Evolutionary conservation across 2,113 vertebrate species (phyloP).

Genomic region (Neogobius melanostomus): DNA sequence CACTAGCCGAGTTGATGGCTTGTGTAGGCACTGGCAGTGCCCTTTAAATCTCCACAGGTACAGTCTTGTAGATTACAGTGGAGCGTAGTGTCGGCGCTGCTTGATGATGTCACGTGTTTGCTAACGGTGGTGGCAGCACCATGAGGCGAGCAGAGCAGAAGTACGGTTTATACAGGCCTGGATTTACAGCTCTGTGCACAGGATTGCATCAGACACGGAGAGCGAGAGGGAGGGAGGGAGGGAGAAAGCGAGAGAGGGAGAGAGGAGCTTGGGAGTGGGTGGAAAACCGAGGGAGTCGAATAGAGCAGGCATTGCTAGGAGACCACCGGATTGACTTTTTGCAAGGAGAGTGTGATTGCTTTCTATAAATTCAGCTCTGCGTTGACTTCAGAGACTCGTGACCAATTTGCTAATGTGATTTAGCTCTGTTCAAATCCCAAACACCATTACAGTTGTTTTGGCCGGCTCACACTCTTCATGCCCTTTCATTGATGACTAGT

Average conservation of each 20-base stretch:
- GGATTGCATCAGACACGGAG: conserved; percentile 75
- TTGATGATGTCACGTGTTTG: conserved; percentile 64
- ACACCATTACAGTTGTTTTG: neutral
- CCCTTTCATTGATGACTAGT: conserved; percentile 21
- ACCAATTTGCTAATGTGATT: conserved; percentile 10
- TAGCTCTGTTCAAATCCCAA: conserved; percentile 2
- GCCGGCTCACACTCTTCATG: conserved; percentile 12
- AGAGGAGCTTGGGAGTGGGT: conserved; percentile 50
- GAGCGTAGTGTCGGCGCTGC: conserved; percentile 41
- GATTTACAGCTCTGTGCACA: conserved; percentile 75
- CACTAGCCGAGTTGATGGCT: neutral
- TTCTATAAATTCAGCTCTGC: conserved; percentile 17
- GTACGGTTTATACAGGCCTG: conserved; percentile 59
- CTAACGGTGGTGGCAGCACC: conserved; percentile 45
- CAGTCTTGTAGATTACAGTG: conserved; percentile 26
- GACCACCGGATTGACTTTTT: conserved; percentile 61
- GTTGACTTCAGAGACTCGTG: conserved; percentile 16
- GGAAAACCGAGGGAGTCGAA: conserved; percentile 55
- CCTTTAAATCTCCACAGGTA: conserved; percentile 20
- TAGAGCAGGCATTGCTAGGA: conserved; percentile 63
- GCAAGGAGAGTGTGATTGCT: conserved; percentile 31
- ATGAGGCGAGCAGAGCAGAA: conserved; percentile 41
- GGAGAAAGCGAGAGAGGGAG: conserved; percentile 56
- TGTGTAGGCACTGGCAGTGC: neutral
- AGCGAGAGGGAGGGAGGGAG: conserved; percentile 54